phyloP scores from a whole-genome alignment of 2,113 vertebrate species.

The Delphinapterus leucas region DNA sequence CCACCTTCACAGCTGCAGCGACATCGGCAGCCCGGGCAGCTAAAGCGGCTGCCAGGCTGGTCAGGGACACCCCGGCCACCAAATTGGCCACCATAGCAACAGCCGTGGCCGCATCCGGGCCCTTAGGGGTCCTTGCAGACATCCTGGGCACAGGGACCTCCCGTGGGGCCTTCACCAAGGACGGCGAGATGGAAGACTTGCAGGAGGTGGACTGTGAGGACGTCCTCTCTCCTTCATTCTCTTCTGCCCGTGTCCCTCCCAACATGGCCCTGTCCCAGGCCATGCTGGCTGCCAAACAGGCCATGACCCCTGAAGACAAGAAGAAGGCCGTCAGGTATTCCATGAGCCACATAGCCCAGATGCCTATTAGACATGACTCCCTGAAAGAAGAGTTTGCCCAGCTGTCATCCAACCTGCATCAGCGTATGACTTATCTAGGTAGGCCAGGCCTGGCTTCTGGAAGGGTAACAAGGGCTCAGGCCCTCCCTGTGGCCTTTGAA shows the following conservation, averaged over 20 bases:
- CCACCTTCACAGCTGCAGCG: not conserved
- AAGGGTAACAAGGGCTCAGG: not conserved
- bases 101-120: fast-evolving
- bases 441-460: not conserved
- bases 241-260: fast-evolving
- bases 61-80: not conserved
- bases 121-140: not conserved
- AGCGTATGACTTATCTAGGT: slow-evolving; percentile 51
- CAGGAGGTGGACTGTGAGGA: fast-evolving
- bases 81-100: not conserved
- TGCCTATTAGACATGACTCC: not conserved
- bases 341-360: slow-evolving; percentile 48
- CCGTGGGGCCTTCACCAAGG: not conserved
- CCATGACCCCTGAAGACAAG: slow-evolving; percentile 49
- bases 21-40: not conserved
- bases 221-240: fast-evolving
- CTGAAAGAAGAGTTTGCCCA: slow-evolving; percentile 59
- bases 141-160: not conserved
- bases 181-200: not conserved
- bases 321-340: slow-evolving; percentile 40
- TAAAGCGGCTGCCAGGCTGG: fast-evolving
- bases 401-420: slow-evolving; percentile 15
- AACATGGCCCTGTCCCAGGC: not conserved
- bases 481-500: not conserved
- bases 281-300: not conserved